Percentiles rank a stretch among this genome's conserved stretches.
Conservation (phyloP, 1,140 invertebrate species). For the Bombus superbus region DNA sequence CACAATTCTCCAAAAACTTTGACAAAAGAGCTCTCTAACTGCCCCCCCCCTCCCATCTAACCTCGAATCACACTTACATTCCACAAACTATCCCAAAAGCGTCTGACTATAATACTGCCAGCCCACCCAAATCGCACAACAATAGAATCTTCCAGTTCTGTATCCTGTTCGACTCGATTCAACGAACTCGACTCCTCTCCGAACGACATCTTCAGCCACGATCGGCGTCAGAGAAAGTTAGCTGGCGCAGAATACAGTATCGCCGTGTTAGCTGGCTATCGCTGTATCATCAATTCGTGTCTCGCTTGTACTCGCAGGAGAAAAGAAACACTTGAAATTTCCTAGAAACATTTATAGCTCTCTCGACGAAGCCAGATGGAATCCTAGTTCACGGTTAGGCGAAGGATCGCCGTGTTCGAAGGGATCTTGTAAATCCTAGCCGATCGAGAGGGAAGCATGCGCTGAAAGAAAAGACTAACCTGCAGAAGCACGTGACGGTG, state of each 20-base stretch:
- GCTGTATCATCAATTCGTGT: neutral
- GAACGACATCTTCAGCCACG: neutral
- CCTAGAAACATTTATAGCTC: neutral
- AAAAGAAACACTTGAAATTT: neutral
- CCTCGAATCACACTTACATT: neutral
- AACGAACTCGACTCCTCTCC: neutral
- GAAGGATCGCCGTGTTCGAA: neutral
- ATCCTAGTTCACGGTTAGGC: neutral
- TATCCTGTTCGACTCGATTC: neutral
- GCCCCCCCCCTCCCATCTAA: neutral
- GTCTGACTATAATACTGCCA: neutral
- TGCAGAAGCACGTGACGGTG: constrained; percentile 90
- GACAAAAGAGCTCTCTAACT: neutral
- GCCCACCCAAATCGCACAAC: neutral
- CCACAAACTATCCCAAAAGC: neutral
- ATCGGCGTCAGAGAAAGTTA: neutral
- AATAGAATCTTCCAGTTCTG: neutral
- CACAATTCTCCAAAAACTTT: neutral
- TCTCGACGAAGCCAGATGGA: neutral
- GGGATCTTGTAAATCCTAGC: neutral
- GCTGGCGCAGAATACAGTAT: neutral
- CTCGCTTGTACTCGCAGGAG: neutral
- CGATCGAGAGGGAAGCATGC: neutral
- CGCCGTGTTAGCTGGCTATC: neutral
- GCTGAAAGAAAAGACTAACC: constrained; percentile 80